Conservation (phyloP, 2,797 vertebrate species). For the Hirundo rustica region DNA sequence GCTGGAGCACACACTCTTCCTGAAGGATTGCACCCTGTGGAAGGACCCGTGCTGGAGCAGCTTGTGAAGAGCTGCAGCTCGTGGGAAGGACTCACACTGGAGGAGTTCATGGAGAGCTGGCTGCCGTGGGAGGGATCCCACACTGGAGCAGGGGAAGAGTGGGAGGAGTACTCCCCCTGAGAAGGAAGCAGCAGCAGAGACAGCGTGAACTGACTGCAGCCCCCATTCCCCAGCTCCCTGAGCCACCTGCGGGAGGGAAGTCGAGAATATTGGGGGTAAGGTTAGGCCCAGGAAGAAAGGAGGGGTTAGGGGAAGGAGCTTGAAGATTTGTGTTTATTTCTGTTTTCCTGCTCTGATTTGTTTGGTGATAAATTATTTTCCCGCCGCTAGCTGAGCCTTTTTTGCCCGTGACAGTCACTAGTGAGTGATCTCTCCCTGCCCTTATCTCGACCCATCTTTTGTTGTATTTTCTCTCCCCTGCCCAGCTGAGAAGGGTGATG, state of each 20-base stretch:
- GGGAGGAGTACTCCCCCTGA: neutral
- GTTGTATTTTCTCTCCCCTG: neutral
- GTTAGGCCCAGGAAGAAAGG: neutral
- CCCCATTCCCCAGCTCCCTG: neutral
- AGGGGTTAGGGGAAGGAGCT: neutral
- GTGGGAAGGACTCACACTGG: neutral
- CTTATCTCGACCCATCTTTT: neutral
- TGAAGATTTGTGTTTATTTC: neutral
- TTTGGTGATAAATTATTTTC: neutral
- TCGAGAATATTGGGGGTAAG: neutral
- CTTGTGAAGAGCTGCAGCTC: neutral
- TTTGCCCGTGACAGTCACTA: neutral
- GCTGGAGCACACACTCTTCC: neutral
- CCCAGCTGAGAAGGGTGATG: neutral
- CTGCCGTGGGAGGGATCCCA: neutral
- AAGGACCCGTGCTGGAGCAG: neutral
- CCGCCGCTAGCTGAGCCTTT: neutral
- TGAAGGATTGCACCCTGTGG: neutral
- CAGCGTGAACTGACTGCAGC: rapidly evolving
- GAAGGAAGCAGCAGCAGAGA: neutral
- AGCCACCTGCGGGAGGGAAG: rapidly evolving
- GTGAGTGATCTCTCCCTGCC: neutral
- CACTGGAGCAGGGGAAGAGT: neutral
- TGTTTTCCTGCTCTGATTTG: neutral
- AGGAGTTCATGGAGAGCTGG: neutral